Percentiles rank a stretch among this genome's conserved stretches.
Conservation (phyloP, 2,113 vertebrate genomes). For the Galeopterus variegatus region DNA sequence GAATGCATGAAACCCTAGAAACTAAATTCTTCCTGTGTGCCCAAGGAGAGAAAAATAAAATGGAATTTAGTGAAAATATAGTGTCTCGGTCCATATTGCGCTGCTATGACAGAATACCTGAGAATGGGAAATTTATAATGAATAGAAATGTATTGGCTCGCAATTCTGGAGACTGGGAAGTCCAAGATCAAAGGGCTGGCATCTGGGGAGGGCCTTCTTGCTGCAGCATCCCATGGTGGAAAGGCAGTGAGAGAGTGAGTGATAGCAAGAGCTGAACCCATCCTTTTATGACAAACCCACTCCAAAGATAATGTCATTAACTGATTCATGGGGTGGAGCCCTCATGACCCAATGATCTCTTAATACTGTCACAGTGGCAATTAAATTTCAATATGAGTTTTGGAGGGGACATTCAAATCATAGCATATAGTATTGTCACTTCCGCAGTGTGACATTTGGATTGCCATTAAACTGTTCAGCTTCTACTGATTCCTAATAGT, state of each 20-base stretch:
- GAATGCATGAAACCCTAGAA: neutral
- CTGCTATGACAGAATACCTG: neutral
- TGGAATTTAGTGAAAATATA: neutral
- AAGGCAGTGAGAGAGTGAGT: neutral
- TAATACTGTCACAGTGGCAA: neutral
- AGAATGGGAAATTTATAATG: neutral
- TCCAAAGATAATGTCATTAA: neutral
- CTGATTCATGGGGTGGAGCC: neutral
- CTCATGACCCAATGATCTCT: neutral
- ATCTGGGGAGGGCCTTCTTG: neutral
- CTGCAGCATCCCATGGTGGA: neutral
- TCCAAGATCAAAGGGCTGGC: neutral
- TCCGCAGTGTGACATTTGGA: neutral
- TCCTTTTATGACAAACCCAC: neutral
- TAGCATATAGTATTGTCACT: neutral
- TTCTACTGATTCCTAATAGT: neutral
- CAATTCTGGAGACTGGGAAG: neutral
- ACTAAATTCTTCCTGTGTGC: neutral
- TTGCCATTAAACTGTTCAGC: neutral
- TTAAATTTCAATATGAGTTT: neutral
- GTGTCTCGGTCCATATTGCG: neutral
- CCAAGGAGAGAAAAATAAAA: neutral
- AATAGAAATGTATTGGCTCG: neutral
- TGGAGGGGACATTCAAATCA: neutral
- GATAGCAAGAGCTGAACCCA: neutral